Evolutionary conservation across 92 coral and sea anemone genomes (phyloP).

Genomic region (Pocillopora meandrina): DNA sequence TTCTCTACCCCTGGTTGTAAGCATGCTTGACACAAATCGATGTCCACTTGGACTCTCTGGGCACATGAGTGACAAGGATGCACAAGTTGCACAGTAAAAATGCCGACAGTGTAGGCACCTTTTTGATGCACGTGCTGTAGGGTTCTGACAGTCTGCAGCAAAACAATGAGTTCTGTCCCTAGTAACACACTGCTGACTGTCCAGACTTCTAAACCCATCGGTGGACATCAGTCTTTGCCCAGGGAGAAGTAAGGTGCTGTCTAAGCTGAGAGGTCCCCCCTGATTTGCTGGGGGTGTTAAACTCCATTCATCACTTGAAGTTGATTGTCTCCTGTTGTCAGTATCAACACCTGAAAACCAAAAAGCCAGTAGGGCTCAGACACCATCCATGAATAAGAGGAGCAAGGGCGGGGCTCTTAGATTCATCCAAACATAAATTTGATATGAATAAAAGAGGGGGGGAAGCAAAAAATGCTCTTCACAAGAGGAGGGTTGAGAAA

Average conservation of each 20-base stretch:
- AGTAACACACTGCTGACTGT: not conserved
- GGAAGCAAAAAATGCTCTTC: too few relatives aligned
- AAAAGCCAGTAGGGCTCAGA: not conserved
- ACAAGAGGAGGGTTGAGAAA: too few relatives aligned
- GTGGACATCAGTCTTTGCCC: constrained; percentile 2
- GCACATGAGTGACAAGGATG: constrained; percentile 51
- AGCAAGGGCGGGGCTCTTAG: too few relatives aligned
- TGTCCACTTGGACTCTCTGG: constrained; percentile 62
- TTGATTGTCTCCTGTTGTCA: not conserved
- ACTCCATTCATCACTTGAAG: not conserved
- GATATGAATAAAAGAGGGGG: too few relatives aligned
- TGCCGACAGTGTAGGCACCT: constrained; percentile 71
- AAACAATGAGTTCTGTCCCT: constrained; percentile 59
- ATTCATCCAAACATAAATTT: too few relatives aligned
- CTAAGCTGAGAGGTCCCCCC: constrained; percentile 13
- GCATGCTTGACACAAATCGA: constrained; percentile 26
- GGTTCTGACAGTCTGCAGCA: constrained; percentile 65
- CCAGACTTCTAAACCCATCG: constrained; percentile 29
- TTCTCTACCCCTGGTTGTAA: constrained; percentile 13
- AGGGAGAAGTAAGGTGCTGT: not conserved
- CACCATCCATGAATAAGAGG: too few relatives aligned
- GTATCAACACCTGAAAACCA: constrained; percentile 14
- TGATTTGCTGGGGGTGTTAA: not conserved
- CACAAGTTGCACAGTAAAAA: constrained; percentile 65
- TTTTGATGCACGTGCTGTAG: constrained; percentile 31